Evolutionary conservation across 1,140 invertebrate species (phyloP), one percentile per base, ranked within the genome.

Genomic region (Aphelenchoides besseyi): DNA sequence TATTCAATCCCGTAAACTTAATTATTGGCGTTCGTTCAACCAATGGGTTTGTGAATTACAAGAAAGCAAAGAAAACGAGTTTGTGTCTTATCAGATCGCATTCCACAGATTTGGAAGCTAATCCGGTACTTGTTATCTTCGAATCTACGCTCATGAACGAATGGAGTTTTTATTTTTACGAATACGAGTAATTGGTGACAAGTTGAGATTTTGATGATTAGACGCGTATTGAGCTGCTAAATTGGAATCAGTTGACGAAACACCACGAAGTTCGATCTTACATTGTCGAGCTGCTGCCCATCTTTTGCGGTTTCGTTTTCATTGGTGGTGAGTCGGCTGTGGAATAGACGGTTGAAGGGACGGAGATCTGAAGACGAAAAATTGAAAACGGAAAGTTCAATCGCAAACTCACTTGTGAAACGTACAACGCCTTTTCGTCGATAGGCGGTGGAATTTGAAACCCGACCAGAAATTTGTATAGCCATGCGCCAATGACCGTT

Each of bases 391-490:
- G 41, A 48, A n/a, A 23, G 12, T 48, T 48, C 41, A 12, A 23
- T 23, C 41, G 41, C n/a, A n/a, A n/a, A n/a, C 41, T 48, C 41
- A 48, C 41, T 23, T 48, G 41, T 48, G 41, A 48, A 12, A 16
- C 41, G 12, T 16, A 23, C 41, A 48, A 16, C 41, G 41, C 41
- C 41, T 48, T 48, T 23, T 48, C 41, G 41, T 48, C 41, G 41
- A 12, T 23, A 23, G 41, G 12, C 41, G 41, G 41, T 23, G 57
- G 30, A n/a, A 72, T 64, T 28, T 88, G 87, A 5, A 86, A 66
- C 36, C 92, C 91, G 26, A 94, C 89, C 48, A 90, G 88, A 0
- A 89, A 88, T 57, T 84, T 76, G 76, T 89, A 89, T 3, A 87
- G 62, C 68, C 81, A 79, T 8, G 85, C 85, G 1, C 88, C 88